Conservation (phyloP, 1,140 invertebrate genomes). For the Cydia fagiglandana region DNA sequence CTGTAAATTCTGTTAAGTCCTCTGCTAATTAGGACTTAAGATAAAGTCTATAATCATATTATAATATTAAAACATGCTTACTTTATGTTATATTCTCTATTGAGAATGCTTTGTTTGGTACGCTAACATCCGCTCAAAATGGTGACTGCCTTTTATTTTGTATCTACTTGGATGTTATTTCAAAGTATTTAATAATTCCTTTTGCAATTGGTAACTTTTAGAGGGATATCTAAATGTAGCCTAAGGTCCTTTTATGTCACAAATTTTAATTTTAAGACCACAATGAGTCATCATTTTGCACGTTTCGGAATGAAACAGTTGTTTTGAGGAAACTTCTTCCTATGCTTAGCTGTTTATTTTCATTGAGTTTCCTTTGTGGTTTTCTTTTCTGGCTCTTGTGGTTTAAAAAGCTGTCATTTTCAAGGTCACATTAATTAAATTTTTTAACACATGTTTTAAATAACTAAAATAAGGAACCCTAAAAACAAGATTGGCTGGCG, state of each 20-base stretch:
- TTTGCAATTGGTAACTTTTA: not conserved
- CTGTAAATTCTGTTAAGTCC: slow-evolving; percentile 45
- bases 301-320: not conserved
- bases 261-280: not conserved
- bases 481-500: no score
- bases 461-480: no score
- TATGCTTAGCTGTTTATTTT: not conserved
- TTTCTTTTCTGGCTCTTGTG: not conserved
- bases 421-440: not conserved
- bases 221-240: not conserved
- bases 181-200: slow-evolving; percentile 30
- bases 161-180: slow-evolving; percentile 40
- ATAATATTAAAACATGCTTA: slow-evolving; percentile 52
- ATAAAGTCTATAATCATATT: slow-evolving; percentile 49
- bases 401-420: not conserved
- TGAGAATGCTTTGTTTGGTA: slow-evolving; percentile 73
- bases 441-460: not conserved
- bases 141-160: slow-evolving; percentile 78
- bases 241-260: not conserved
- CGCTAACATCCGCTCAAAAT: slow-evolving; percentile 81
- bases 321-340: not conserved
- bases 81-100: slow-evolving; percentile 43
- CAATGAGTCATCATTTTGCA: slow-evolving; percentile 40
- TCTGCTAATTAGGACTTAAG: slow-evolving; percentile 50
- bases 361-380: not conserved